phyloP scores from a whole-genome alignment of 2,797 vertebrate species.

The Coracias cyanogaster region DNA sequence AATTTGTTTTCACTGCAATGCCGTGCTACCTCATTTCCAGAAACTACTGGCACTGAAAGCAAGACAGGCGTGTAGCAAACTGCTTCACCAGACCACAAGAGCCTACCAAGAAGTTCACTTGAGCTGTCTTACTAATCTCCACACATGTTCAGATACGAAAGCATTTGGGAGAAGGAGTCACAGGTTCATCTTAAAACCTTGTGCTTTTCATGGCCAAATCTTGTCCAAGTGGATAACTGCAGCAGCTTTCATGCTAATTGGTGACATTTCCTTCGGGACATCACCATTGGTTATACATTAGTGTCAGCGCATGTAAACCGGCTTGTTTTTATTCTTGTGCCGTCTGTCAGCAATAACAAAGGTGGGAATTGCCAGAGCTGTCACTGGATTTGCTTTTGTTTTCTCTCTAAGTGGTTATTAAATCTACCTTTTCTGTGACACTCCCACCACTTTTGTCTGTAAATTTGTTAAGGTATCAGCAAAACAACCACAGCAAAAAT shows the following conservation, averaged over 20 bases:
- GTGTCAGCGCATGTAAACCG: neutral
- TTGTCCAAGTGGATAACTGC: neutral
- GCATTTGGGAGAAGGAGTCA: neutral
- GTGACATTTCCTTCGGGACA: conserved; percentile 6
- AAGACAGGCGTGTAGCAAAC: rapidly evolving
- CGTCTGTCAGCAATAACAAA: conserved; percentile 19
- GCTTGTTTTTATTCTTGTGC: conserved; percentile 8
- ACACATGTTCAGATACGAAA: rapidly evolving
- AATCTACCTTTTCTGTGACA: neutral
- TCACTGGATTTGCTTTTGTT: neutral
- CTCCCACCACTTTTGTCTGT: neutral
- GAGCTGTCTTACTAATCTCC: neutral
- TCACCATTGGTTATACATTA: neutral
- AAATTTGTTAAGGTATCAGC: neutral
- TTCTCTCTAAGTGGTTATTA: neutral
- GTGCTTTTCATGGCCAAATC: neutral
- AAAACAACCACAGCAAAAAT: neutral
- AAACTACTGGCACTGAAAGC: neutral
- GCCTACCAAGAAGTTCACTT: neutral
- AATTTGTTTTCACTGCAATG: neutral
- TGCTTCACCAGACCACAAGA: neutral
- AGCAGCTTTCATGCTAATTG: conserved; percentile 52
- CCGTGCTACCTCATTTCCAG: neutral
- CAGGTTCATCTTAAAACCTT: neutral
- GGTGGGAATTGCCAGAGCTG: conserved; percentile 18